Base-by-base conservation (phyloP, 2,888 invertebrate species). In the Rotaria socialis region DNA sequence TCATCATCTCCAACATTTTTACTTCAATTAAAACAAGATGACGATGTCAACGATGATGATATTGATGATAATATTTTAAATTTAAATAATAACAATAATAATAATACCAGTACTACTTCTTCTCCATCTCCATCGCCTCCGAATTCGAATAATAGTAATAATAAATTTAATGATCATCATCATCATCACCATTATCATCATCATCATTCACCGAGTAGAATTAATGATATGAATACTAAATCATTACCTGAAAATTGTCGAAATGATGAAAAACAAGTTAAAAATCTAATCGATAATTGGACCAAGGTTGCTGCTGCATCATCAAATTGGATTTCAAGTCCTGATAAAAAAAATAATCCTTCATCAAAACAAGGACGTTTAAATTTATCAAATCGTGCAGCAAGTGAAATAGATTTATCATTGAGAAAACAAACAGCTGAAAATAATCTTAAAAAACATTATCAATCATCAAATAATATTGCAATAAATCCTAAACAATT, bases 391-490 rank as follows among this genome's bases (percentile, higher is more conserved):
- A 80, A 80, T 80, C 43, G 47, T 11, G 47, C 80, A n/a, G n/a
- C 47, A 80, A 80, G 80, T n/a, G 80, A 80, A n/a, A 80, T n/a
- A 47, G 47, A 80, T 80, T 47, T 80, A 47, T 43, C 80, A 10
- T 47, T 80, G n/a, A 47, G 47, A 47, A 80, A 80, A n/a, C 41
- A 80, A 80, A 80, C 80, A 41, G 47, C 47, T 80, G 80, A 80
- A 47, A 80, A 80, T n/a, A 80, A 80, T 80, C 3, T 47, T 24
- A 80, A 80, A 47, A 43, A 80, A n/a, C 47, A 80, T 47, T 47
- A 47, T 47, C 47, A 43, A 47, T 80, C 80, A 80, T 88, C 87
- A 84, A 43, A 55, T 56, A 56, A 67, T 86, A 27, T 58, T 85
- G 50, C 14, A 52, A 52, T 55, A 11, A 41, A 84, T 86, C 7